phyloP scores from a whole-genome alignment of 2,888 invertebrate genomes.

The Cantharis flavilabris region DNA sequence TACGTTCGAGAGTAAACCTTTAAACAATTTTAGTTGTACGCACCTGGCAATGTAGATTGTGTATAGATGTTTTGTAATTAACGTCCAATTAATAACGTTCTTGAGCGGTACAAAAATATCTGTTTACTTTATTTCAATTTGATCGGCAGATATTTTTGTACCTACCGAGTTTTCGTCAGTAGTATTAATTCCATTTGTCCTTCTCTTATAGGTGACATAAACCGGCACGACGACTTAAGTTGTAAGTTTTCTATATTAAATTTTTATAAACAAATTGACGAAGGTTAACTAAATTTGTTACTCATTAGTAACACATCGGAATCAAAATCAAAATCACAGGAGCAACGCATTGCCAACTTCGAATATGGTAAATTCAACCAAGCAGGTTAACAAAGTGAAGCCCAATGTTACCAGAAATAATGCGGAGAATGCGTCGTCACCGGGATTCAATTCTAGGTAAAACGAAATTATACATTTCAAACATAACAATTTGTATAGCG shows the following conservation, averaged over 20 bases:
- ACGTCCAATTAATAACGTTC: not conserved
- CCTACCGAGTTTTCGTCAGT: not conserved
- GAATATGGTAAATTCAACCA: conserved; percentile 74
- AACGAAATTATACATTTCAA: not conserved
- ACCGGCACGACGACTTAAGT: conserved; percentile 75
- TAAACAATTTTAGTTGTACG: conserved; percentile 19
- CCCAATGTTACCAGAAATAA: conserved; percentile 81
- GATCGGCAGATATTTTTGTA: not conserved
- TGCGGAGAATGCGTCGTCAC: conserved; percentile 73
- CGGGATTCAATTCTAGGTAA: conserved; percentile 69
- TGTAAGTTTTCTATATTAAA: conserved; percentile 62
- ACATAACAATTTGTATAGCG: not conserved
- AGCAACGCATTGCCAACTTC: conserved; percentile 71
- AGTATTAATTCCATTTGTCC: conserved; percentile 17
- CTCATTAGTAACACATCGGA: conserved; percentile 74
- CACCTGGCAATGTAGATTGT: conserved; percentile 26
- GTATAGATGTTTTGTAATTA: conserved; percentile 3
- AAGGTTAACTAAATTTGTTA: conserved; percentile 15
- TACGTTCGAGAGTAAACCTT: conserved; percentile 10
- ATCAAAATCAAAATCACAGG: conserved; percentile 70
- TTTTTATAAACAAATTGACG: not conserved
- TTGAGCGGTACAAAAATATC: not conserved
- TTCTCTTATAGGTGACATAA: conserved; percentile 71
- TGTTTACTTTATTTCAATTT: not conserved
- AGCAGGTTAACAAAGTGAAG: conserved; percentile 89